Evolutionary conservation across 2,888 invertebrate genomes (phyloP), one percentile per base, ranked within the genome.

Genomic region (Copidosoma aretas): DNA sequence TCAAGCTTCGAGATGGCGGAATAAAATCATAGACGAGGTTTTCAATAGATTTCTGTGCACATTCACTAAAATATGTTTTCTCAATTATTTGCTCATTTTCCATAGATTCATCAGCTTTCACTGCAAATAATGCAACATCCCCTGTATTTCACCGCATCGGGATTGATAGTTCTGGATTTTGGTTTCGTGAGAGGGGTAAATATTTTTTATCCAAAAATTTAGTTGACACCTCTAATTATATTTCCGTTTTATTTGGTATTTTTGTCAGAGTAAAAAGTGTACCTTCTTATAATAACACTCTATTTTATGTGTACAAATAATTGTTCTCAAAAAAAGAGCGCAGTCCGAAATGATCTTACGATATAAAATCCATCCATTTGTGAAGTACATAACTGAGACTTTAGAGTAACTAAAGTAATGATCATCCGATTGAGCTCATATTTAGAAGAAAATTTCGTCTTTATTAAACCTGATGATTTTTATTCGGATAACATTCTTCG

Each of bases 121-220:
- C 32, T 75, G 25, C 77, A 77, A 73, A 67, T 76, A 25, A 58
- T 74, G 39, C 73, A 75, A 32, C 71, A 73, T 53, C 73, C 75
- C 1, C 43, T 76, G 21, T 25, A 39, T 24, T 75, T 77, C 24
- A 61, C 71, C 17, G 72, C 75, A 25, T 71, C 70, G 65, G 75
- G 74, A 22, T 71, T 76, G 43, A 67, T 72, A 2, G 67, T 57
- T 10, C 60, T 76, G 10, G 73, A 73, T 41, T 71, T 74, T n/a
- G 22, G 19, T 10, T 74, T 73, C 14, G 60, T 76, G 10, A 60
- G 71, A 24, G 66, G 67, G 22, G 76, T 76, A 51, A 49, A 73
- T 71, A 15, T 5, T 12, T 32, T 41, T 32, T 12, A 39, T 25
- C 14, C 32, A 39, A 63, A 3, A 43, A 41, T 56, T 24, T 14